Conservation (phyloP, 2,113 vertebrate genomes). For the Mus pahari region DNA sequence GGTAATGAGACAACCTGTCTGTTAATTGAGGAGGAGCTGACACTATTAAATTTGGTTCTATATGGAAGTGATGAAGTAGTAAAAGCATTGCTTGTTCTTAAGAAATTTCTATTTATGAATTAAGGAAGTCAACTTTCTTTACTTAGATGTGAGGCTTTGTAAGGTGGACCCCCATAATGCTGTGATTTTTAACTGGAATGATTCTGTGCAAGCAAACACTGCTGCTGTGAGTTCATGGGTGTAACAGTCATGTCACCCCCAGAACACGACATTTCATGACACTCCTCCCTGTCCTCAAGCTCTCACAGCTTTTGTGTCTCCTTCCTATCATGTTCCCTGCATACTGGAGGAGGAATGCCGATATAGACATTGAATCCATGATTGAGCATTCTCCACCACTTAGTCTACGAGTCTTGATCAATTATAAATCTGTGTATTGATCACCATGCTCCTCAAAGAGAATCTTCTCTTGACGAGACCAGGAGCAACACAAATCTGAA, state of each 20-base stretch:
- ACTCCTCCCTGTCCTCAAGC: neutral
- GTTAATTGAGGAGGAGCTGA: conserved; percentile 23
- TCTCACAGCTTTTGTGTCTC: neutral
- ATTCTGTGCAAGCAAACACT: no score
- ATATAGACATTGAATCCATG: no score
- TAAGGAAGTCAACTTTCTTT: neutral
- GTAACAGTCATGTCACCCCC: neutral
- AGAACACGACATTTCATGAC: neutral
- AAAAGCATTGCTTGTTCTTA: neutral
- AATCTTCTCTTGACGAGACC: no score
- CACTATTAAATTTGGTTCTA: conserved; percentile 34
- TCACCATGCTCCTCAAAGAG: neutral
- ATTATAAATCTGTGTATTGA: neutral
- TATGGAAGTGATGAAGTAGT: conserved; percentile 54
- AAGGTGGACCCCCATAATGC: no score
- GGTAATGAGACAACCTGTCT: neutral
- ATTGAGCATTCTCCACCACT: no score
- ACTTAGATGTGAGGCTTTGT: no score
- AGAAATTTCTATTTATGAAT: conserved; percentile 25
- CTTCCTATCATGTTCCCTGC: no score
- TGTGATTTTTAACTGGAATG: no score
- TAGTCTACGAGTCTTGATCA: neutral
- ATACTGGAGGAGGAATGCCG: no score
- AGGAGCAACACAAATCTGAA: no score
- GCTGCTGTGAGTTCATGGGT: no score